phyloP scores from a whole-genome alignment of 2,797 vertebrate species.

The Coregonus sp. region DNA sequence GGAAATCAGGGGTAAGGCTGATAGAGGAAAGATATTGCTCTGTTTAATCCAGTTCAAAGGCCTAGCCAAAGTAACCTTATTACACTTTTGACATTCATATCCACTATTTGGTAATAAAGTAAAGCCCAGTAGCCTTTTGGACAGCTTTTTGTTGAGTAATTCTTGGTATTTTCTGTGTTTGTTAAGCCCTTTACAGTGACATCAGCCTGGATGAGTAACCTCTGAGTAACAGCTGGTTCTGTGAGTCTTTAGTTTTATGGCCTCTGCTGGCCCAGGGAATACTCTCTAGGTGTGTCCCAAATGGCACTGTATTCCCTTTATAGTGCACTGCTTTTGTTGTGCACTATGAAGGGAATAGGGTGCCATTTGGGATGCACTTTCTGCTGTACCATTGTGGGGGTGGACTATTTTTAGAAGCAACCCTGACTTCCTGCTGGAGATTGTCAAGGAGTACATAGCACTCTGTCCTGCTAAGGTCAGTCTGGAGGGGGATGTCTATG shows the following conservation, averaged over 20 bases:
- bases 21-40: neutral
- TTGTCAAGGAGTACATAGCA: constrained; percentile 86
- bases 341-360: neutral
- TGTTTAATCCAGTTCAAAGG: constrained; percentile 2
- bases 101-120: neutral
- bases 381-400: constrained; percentile 53
- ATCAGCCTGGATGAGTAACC: neutral
- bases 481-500: neutral
- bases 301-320: neutral
- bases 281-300: neutral
- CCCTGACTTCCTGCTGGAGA: constrained; percentile 93
- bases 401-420: constrained; percentile 94
- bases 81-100: neutral
- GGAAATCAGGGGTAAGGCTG: constrained; percentile 86
- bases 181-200: neutral
- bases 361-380: neutral
- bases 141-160: constrained; percentile 1
- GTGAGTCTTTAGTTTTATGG: constrained; percentile 8
- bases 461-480: constrained; percentile 89
- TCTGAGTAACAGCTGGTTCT: constrained; percentile 1
- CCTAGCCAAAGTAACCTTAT: neutral
- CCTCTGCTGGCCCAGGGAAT: neutral
- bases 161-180: constrained; percentile 16
- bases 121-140: neutral
- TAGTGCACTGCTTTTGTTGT: neutral